Evolutionary conservation across 2,797 vertebrate species (phyloP).

Genomic region (Carduelis carduelis): DNA sequence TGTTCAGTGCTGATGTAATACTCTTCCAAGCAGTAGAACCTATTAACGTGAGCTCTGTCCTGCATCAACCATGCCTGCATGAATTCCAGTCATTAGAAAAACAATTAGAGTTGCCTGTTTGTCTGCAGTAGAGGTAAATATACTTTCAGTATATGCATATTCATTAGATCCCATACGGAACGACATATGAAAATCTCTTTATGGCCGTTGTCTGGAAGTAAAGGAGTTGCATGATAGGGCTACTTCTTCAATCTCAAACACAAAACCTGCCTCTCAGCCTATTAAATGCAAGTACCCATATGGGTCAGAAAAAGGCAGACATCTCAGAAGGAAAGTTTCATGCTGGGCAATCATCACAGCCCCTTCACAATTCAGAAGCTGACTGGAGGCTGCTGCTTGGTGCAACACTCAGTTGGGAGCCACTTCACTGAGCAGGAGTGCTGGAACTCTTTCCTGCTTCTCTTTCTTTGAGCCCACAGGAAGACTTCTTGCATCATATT

Average conservation of each 20-base stretch:
- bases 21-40: not conserved
- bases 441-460: not conserved
- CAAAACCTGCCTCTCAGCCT: not conserved
- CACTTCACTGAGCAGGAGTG: not conserved
- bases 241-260: not conserved
- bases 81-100: not conserved
- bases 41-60: not conserved
- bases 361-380: not conserved
- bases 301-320: not conserved
- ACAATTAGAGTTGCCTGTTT: not conserved
- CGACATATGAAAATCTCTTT: not conserved
- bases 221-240: not conserved
- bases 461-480: not conserved
- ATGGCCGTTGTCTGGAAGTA: not conserved
- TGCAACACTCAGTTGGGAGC: fast-evolving
- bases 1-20: not conserved
- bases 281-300: not conserved
- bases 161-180: not conserved
- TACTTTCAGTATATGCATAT: not conserved
- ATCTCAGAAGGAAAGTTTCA: not conserved
- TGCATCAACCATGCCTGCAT: not conserved
- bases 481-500: not conserved
- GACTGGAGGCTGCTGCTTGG: not conserved
- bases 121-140: not conserved
- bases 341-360: fast-evolving